Percentiles rank a stretch among this genome's conserved stretches.
phyloP scores from a whole-genome alignment of 2,113 vertebrate genomes.

The Hydropotes inermis region DNA sequence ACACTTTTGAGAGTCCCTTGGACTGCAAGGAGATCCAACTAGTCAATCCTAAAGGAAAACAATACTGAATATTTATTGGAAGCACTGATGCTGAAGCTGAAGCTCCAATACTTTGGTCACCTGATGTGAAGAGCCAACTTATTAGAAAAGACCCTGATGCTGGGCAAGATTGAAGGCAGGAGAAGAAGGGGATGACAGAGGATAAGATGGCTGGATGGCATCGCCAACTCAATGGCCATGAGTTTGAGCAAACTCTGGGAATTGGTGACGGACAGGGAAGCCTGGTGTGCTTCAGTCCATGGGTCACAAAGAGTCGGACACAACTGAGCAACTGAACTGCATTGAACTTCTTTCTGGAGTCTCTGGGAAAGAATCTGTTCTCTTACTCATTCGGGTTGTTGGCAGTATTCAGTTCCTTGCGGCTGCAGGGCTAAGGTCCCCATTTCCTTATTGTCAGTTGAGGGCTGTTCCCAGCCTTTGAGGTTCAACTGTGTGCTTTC shows the following conservation, averaged over 20 bases:
- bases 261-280: background rate
- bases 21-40: background rate
- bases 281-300: background rate
- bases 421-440: too few species aligned
- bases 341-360: background rate
- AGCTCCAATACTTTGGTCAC: background rate
- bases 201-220: background rate
- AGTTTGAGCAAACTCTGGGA: background rate
- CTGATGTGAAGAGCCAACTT: background rate
- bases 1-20: background rate
- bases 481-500: background rate
- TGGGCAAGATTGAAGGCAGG: background rate
- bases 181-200: background rate
- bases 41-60: background rate
- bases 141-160: background rate
- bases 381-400: background rate
- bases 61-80: background rate
- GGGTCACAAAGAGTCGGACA: background rate
- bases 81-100: background rate
- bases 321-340: background rate
- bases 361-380: background rate
- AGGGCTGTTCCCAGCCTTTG: background rate
- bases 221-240: background rate
- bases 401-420: background rate
- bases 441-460: background rate